Percentiles rank a stretch among this genome's conserved stretches.
Evolutionary conservation across 2,113 vertebrate species (phyloP).

Genomic region (Tychaedon coryphoeus): DNA sequence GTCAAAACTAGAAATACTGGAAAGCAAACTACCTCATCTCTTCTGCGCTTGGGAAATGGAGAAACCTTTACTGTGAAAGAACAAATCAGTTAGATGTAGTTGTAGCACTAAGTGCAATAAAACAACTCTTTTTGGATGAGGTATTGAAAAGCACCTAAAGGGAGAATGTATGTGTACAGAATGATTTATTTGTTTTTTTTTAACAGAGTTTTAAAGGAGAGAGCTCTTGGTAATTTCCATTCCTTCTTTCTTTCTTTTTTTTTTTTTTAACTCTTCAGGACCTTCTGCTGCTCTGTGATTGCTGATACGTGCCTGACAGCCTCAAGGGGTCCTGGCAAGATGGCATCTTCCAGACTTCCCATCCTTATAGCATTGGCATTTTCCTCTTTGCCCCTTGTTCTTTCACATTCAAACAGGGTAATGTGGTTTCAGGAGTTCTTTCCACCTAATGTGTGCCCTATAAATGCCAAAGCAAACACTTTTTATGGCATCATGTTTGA

Average conservation of each 20-base stretch:
- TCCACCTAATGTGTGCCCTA: conserved; percentile 75
- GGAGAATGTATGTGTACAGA: neutral
- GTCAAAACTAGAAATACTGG: neutral
- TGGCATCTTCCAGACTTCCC: conserved; percentile 71
- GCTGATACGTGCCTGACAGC: neutral
- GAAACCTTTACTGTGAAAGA: neutral
- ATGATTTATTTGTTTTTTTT: neutral
- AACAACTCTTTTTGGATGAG: neutral
- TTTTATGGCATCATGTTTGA: conserved; percentile 98
- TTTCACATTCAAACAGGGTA: conserved; percentile 77
- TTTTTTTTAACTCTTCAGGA: neutral
- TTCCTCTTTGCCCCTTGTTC: conserved; percentile 74
- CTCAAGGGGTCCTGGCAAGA: conserved; percentile 44
- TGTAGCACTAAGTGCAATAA: neutral
- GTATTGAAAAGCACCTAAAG: neutral
- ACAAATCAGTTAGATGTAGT: neutral
- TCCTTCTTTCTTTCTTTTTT: neutral
- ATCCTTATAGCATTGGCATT: conserved; percentile 63
- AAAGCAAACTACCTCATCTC: neutral
- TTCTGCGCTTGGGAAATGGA: neutral
- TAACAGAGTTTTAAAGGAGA: neutral
- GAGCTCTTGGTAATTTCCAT: neutral
- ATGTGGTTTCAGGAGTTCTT: conserved; percentile 87
- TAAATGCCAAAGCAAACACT: conserved; percentile 69
- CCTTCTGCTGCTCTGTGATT: conserved; percentile 12